These are phyloP conservation scores for Pogonomyrmex californicus DNA, from an alignment of 1,140 invertebrate genomes.

Conservation along the genomic window DNA sequence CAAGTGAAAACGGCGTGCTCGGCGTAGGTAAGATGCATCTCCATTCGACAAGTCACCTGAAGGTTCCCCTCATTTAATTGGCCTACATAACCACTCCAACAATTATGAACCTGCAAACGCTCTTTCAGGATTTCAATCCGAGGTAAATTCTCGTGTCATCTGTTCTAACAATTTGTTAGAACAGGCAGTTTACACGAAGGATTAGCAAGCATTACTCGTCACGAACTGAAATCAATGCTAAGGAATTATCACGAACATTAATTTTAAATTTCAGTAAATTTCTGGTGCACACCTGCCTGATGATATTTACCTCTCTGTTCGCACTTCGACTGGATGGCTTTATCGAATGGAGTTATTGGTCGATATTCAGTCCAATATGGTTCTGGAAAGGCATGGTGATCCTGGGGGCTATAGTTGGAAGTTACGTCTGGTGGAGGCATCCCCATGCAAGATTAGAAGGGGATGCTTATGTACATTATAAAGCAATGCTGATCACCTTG, in stretches of 20 bases:
- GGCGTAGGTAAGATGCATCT: slow-evolving; percentile 68
- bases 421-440: slow-evolving; percentile 97
- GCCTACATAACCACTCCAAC: slow-evolving; percentile 61
- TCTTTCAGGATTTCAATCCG: slow-evolving; percentile 97
- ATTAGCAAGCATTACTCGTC: too few species aligned
- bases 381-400: slow-evolving; percentile 98
- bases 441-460: slow-evolving; percentile 96
- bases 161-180: too few species aligned
- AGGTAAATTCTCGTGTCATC: slow-evolving; percentile 88
- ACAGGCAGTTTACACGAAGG: too few species aligned
- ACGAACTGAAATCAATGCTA: too few species aligned
- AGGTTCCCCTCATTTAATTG: slow-evolving; percentile 60
- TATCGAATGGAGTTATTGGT: slow-evolving; percentile 97
- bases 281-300: slow-evolving; percentile 96
- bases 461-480: slow-evolving; percentile 98
- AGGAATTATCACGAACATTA: slow-evolving; percentile 11
- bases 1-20: slow-evolving; percentile 63
- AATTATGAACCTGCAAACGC: slow-evolving; percentile 94
- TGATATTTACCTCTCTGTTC: slow-evolving; percentile 96
- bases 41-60: slow-evolving; percentile 14
- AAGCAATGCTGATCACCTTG: slow-evolving; percentile 98
- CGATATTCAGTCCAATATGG: slow-evolving; percentile 98
- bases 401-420: slow-evolving; percentile 95
- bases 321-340: slow-evolving; percentile 95
- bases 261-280: slow-evolving; percentile 94